Evolutionary conservation across 2,888 invertebrate genomes (phyloP), one percentile per base, ranked within the genome.

Genomic region (Drosophila demipolita): DNA sequence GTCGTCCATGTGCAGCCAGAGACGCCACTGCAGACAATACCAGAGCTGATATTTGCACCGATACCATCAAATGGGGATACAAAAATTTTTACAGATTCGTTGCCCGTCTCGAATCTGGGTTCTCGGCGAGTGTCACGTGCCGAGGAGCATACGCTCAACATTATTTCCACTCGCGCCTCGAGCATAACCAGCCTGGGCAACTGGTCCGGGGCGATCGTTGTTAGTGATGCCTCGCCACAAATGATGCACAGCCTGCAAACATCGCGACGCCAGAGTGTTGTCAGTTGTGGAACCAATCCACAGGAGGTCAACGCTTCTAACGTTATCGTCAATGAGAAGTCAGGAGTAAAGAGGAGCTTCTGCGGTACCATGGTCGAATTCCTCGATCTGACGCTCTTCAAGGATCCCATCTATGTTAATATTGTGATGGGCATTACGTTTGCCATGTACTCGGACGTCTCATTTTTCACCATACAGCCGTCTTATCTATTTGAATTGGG

Each of bases 401-500:
- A 95, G 87, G 94, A 96, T 78, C 93, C 94, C 20, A 93, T 95
- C 35, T 96, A 95, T 80, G 94, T 96, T 11, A 96, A 96, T 88
- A 95, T 96, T 66, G 94, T 95, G 58, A 90, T 96, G 38, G 97
- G 96, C 45, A 94, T 96, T 88, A 94, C 96, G 0, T 94, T 96
- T 66, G 95, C 95, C 5, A 94, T 96, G 71, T 95, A 95, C 66
- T 95, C 96, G 7, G 96, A 97, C 90, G 94, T 95, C 49, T 95
- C 95, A 0, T 97, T 97, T 90, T 94, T 95, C 78, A 95, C 95
- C 0, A 89, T 97, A 59, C 94, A 96, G 72, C 96, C 97, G 0
- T 87, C 96, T 81, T 93, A 93, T 71, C 78, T 93, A 4, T 92
- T 92, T 38, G 92, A 93, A 29, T 66, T 93, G 64, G 90, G 91